A percentile compares a stretch with the other conserved stretches of the same genome.
phyloP scores from a whole-genome alignment of 1,140 invertebrate species.

The Drosophila quadrilineata region DNA sequence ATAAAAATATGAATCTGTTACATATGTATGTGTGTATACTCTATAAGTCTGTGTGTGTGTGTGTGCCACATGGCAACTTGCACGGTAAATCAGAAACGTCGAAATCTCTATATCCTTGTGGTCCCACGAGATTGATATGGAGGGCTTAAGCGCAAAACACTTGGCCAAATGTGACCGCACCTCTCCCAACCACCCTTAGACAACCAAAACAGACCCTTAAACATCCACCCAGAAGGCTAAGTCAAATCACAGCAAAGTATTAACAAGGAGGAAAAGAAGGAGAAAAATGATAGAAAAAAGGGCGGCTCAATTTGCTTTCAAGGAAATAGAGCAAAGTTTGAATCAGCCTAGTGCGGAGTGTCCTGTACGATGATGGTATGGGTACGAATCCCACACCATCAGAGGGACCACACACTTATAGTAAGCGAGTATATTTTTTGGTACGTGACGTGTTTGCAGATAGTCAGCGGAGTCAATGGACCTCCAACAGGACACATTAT shows the following conservation, averaged over 20 bases:
- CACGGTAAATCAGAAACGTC: slow-evolving; percentile 73
- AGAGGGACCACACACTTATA: neutral
- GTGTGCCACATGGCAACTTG: too few relatives aligned
- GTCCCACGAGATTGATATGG: slow-evolving; percentile 74
- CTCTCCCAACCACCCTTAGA: neutral
- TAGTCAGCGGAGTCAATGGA: slow-evolving; percentile 59
- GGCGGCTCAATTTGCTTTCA: slow-evolving; percentile 32
- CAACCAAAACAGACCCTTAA: slow-evolving; percentile 14
- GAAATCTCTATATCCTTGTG: slow-evolving; percentile 74
- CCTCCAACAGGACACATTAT: slow-evolving; percentile 18
- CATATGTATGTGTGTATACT: slow-evolving; percentile 30
- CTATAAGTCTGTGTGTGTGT: too few relatives aligned
- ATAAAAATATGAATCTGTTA: slow-evolving; percentile 70
- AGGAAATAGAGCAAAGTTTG: slow-evolving; percentile 62
- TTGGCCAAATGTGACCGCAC: slow-evolving; percentile 75
- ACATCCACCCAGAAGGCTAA: slow-evolving; percentile 38
- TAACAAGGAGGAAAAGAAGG: neutral
- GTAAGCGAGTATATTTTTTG: slow-evolving; percentile 56
- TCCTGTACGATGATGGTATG: neutral
- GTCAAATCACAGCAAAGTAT: slow-evolving; percentile 54
- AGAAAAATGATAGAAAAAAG: slow-evolving; percentile 5
- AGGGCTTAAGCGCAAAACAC: slow-evolving; percentile 76
- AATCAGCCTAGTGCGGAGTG: slow-evolving; percentile 17
- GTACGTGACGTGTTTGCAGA: slow-evolving; percentile 66
- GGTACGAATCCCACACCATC: neutral